Conservation (phyloP, 2,797 vertebrate genomes). For the Halcyon smyrnensis region DNA sequence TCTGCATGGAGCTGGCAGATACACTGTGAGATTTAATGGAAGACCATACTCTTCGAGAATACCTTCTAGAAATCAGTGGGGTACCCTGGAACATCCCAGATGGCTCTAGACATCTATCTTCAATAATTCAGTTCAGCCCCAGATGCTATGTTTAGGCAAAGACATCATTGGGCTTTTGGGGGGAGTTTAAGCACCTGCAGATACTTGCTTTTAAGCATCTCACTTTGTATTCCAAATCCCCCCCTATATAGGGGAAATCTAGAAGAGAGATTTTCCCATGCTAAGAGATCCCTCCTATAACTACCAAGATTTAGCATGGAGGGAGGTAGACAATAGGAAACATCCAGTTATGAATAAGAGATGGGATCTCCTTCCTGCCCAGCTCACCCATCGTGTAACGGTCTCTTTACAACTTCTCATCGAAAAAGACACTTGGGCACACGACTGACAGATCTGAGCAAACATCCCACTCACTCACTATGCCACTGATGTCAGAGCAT, state of each 20-base stretch:
- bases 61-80: not conserved
- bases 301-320: not conserved
- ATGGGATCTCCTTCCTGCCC: not conserved
- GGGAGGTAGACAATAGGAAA: not conserved
- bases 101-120: not conserved
- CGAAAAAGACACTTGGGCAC: not conserved
- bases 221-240: not conserved
- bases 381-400: accelerated
- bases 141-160: not conserved
- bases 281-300: not conserved
- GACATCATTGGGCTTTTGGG: not conserved
- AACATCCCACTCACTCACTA: not conserved
- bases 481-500: not conserved
- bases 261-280: not conserved
- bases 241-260: not conserved
- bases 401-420: not conserved
- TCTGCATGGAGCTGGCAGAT: not conserved
- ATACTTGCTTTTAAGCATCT: not conserved
- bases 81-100: not conserved
- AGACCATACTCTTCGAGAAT: not conserved
- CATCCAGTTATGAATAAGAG: not conserved
- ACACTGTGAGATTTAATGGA: not conserved
- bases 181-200: not conserved
- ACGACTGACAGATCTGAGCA: not conserved
- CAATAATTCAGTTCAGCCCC: not conserved